Evolutionary conservation across 2,888 invertebrate species (phyloP).

Genomic region (Athalia circularis): DNA sequence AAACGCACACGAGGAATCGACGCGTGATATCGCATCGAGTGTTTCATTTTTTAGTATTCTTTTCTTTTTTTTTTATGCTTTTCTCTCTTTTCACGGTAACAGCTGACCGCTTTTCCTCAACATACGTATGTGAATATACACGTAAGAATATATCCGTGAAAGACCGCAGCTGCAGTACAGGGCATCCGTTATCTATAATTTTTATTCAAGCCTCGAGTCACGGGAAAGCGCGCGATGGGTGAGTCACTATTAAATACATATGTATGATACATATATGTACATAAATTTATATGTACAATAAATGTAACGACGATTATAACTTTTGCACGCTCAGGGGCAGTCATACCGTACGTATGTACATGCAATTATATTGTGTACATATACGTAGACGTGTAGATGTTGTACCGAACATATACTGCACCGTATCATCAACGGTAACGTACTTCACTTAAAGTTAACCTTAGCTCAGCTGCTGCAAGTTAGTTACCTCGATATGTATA

Average conservation of each 20-base stretch:
- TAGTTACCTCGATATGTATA: not conserved
- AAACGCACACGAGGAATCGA: too few relatives aligned
- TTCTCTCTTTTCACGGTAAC: constrained; percentile 6
- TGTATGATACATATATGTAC: not conserved
- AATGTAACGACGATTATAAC: too few relatives aligned
- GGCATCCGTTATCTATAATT: constrained; percentile 38
- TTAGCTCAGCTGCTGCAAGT: too few relatives aligned
- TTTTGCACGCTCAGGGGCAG: not conserved
- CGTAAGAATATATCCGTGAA: constrained; percentile 9
- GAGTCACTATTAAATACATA: not conserved
- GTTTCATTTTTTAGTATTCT: not conserved
- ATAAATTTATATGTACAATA: too few relatives aligned
- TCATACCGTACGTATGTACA: not conserved
- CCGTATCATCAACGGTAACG: not conserved
- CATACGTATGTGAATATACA: too few relatives aligned
- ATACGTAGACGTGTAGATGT: not conserved
- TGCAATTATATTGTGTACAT: not conserved
- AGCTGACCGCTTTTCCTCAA: constrained; percentile 30
- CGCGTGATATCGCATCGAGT: not conserved
- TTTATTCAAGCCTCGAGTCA: constrained; percentile 30
- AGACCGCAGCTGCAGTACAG: constrained; percentile 10
- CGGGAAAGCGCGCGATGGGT: constrained; percentile 29
- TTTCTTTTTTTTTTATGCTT: not conserved
- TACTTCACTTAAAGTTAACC: not conserved
- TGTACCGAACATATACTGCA: not conserved